Percentiles rank a stretch among this genome's conserved stretches.
phyloP scores from a whole-genome alignment of 2,113 vertebrate species.

The Cyphomyrus discorhynchus region DNA sequence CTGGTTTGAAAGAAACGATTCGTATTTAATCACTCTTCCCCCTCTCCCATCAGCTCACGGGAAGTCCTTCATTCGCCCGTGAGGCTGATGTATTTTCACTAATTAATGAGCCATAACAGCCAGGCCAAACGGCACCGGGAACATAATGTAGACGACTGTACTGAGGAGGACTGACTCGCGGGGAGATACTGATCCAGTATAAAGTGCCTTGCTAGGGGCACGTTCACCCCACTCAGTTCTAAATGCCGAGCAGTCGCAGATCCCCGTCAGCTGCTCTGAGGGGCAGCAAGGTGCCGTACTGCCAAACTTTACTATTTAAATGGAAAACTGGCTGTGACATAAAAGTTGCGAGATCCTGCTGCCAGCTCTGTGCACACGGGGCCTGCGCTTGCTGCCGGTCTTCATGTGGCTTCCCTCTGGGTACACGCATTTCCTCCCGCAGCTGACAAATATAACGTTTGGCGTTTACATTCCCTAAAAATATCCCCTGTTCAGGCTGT shows the following conservation, averaged over 20 bases:
- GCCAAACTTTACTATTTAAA: not conserved
- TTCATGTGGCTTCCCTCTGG: not conserved
- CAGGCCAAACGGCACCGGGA: not conserved
- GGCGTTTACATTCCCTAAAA: not conserved
- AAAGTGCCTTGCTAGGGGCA: not conserved
- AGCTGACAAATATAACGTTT: not conserved
- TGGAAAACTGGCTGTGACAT: not conserved
- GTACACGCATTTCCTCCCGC: not conserved
- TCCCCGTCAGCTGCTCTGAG: not conserved
- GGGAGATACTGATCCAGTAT: not conserved
- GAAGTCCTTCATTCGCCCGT: not conserved
- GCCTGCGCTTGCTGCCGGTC: not conserved
- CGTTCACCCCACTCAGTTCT: not conserved
- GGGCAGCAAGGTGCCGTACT: not conserved
- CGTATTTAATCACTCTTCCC: not conserved
- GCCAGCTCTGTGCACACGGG: not conserved
- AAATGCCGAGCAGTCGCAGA: not conserved
- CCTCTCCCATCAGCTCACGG: not conserved
- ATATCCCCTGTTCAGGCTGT: not conserved
- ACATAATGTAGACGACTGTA: not conserved
- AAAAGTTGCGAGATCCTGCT: not conserved
- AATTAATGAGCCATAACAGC: not conserved
- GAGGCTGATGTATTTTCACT: not conserved
- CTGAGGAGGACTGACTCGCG: not conserved
- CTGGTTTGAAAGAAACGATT: not conserved